A percentile compares a stretch with the other conserved stretches of the same genome.
Evolutionary conservation across 35 echinoderm and acorn worm genomes (phyloP).

Genomic region (Holothuria glaberrima): DNA sequence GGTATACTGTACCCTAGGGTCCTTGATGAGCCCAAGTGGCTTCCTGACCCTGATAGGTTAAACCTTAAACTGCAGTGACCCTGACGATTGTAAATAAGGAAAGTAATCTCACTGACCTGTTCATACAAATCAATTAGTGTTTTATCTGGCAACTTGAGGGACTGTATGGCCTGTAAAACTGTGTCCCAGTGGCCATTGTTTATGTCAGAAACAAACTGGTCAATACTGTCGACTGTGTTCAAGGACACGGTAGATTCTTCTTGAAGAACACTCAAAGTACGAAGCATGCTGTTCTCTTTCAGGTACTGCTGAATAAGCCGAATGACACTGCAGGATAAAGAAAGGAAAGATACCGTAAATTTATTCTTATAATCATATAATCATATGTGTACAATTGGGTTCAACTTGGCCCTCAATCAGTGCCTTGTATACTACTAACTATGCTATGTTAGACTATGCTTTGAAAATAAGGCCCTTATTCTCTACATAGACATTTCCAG

Average conservation of each 20-base stretch:
- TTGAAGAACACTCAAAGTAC: slow-evolving; percentile 75
- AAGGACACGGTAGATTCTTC: slow-evolving; percentile 93
- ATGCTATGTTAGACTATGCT: no score
- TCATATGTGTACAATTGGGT: no score
- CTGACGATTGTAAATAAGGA: no score
- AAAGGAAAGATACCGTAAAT: not conserved
- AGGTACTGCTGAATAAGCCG: slow-evolving; percentile 97
- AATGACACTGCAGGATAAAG: slow-evolving; percentile 79
- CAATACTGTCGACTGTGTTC: slow-evolving; percentile 98
- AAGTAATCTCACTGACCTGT: slow-evolving; percentile 61
- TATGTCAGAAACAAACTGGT: slow-evolving; percentile 95
- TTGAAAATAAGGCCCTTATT: no score
- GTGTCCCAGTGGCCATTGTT: slow-evolving; percentile 99
- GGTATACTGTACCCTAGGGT: no score
- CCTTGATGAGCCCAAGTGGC: no score
- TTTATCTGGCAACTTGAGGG: slow-evolving; percentile 96
- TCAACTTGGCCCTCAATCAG: no score
- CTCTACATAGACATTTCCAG: no score
- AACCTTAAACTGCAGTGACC: no score
- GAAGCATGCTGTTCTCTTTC: slow-evolving; percentile 84
- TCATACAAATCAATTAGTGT: slow-evolving; percentile 98
- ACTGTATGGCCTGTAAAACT: slow-evolving; percentile 94
- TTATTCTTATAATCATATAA: no score
- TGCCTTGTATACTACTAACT: no score
- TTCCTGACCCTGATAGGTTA: no score